phyloP scores from a whole-genome alignment of 2,888 invertebrate genomes.

The Himalopsyche japonica region DNA sequence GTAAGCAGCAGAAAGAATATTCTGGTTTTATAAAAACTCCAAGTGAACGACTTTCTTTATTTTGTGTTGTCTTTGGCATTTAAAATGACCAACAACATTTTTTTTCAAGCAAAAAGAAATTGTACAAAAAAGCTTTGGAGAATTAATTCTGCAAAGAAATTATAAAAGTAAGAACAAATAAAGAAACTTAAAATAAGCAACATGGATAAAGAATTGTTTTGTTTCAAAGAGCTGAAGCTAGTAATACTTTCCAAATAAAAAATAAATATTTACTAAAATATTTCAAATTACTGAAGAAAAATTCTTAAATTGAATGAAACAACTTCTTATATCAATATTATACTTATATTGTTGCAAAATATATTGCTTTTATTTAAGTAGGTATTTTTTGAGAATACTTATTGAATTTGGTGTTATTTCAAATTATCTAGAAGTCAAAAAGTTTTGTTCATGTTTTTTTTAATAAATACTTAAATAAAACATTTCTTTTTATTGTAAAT shows the following conservation, averaged over 20 bases:
- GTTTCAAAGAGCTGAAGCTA: not conserved
- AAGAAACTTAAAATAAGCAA: not conserved
- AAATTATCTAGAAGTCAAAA: no score
- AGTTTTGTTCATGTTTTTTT: no score
- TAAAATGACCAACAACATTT: conserved; percentile 25
- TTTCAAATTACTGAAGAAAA: no score
- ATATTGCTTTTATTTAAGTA: no score
- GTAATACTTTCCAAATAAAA: not conserved
- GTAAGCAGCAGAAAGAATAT: not conserved
- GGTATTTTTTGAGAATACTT: no score
- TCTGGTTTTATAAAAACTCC: not conserved
- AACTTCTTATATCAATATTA: no score
- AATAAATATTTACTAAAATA: not conserved
- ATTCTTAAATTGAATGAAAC: no score
- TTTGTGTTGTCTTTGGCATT: not conserved
- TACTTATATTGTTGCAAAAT: no score
- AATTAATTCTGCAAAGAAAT: conserved; percentile 11
- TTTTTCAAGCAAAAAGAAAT: conserved; percentile 16
- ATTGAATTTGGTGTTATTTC: no score
- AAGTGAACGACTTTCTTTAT: not conserved
- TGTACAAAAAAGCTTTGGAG: conserved; percentile 12
- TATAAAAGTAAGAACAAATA: not conserved
- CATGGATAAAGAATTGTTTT: not conserved
- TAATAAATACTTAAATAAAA: no score
- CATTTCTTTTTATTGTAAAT: no score